These are phyloP conservation scores for Microcaecilia unicolor DNA, from an alignment of 2,797 vertebrate genomes.

Conservation along the genomic window DNA sequence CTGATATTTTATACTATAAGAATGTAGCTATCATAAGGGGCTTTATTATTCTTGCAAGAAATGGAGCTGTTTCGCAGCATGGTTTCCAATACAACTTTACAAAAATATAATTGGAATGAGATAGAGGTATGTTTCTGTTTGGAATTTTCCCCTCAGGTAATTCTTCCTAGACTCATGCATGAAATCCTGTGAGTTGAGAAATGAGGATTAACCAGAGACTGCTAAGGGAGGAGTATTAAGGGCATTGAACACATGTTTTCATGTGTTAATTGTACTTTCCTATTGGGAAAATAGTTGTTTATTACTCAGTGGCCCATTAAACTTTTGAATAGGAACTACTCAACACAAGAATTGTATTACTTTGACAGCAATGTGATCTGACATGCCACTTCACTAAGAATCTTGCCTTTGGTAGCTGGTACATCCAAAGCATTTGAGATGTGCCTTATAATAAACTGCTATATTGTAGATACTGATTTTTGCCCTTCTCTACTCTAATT, in stretches of 20 bases:
- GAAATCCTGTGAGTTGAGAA: slow-evolving; percentile 23
- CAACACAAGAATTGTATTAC: neutral
- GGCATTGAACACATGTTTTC: slow-evolving; percentile 32
- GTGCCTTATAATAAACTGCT: too few species aligned
- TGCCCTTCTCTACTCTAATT: too few species aligned
- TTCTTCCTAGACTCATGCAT: slow-evolving; percentile 15
- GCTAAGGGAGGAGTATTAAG: slow-evolving; percentile 21
- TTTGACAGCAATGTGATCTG: slow-evolving; percentile 9
- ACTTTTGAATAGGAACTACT: slow-evolving; percentile 10
- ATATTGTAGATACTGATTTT: too few species aligned
- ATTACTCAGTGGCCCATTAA: slow-evolving; percentile 8
- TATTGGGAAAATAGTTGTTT: slow-evolving; percentile 21
- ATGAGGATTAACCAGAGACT: slow-evolving; percentile 26
- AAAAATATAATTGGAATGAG: too few species aligned
- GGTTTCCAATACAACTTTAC: too few species aligned
- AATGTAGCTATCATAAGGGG: too few species aligned
- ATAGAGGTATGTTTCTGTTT: slow-evolving; percentile 20
- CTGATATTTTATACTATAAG: too few species aligned
- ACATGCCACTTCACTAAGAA: neutral
- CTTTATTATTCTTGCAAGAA: too few species aligned
- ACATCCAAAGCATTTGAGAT: too few species aligned
- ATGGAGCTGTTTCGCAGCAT: too few species aligned
- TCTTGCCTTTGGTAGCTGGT: slow-evolving; percentile 15
- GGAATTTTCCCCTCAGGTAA: slow-evolving; percentile 2
- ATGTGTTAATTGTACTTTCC: slow-evolving; percentile 27